Percentiles rank a stretch among this genome's conserved stretches.
Conservation (phyloP, 2,113 vertebrate genomes). For the Sylvietta virens region DNA sequence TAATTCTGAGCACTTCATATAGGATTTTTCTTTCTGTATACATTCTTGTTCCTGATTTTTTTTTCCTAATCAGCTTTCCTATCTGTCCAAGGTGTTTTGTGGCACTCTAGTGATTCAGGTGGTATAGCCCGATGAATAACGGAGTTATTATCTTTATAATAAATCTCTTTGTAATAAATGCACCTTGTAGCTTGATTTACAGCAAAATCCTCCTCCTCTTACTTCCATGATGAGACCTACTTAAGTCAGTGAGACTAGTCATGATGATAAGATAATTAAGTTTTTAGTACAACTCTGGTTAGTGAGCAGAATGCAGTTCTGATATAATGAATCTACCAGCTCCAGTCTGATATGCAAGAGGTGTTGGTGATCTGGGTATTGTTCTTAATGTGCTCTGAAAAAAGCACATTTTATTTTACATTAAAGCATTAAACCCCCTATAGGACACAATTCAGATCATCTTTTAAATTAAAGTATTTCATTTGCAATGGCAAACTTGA, state of each 20-base stretch:
- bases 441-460: background rate
- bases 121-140: slow-evolving; percentile 10
- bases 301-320: slow-evolving; percentile 34
- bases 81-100: background rate
- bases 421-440: background rate
- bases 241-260: slow-evolving; percentile 60
- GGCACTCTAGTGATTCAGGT: background rate
- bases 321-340: background rate
- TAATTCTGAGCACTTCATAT: background rate
- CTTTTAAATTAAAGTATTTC: background rate
- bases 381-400: background rate
- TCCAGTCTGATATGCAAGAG: background rate
- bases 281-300: slow-evolving; percentile 55
- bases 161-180: slow-evolving; percentile 46
- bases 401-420: background rate
- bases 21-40: background rate
- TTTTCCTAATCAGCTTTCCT: background rate
- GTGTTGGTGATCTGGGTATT: background rate
- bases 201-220: slow-evolving; percentile 31
- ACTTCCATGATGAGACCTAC: slow-evolving; percentile 40
- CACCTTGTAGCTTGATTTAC: slow-evolving; percentile 37
- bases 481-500: slow-evolving; percentile 6
- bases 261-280: slow-evolving; percentile 56
- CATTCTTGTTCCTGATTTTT: background rate
- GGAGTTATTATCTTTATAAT: background rate